Evolutionary conservation across 2,113 vertebrate genomes (phyloP).

Genomic region (Salvelinus alpinus): DNA sequence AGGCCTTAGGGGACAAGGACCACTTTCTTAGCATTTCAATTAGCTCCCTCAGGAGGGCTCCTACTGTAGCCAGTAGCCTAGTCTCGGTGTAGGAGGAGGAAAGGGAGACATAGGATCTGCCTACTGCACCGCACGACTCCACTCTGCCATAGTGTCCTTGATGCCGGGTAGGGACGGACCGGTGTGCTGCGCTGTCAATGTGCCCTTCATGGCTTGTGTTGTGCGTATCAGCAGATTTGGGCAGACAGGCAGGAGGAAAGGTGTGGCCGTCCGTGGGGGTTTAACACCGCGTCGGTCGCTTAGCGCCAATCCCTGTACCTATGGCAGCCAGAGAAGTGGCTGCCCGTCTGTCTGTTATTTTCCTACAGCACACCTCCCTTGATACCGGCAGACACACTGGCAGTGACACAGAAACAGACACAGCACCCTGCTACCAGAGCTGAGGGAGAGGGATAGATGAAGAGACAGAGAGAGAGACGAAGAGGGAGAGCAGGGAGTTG

Average conservation of each 20-base stretch:
- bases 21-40: conserved; percentile 46
- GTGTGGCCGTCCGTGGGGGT: conserved; percentile 11
- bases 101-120: neutral
- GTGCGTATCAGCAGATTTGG: conserved; percentile 38
- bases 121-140: neutral
- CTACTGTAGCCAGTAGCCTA: neutral
- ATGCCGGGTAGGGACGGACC: neutral
- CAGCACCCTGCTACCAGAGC: neutral
- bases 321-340: too few relatives aligned
- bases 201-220: conserved; percentile 16
- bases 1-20: conserved; percentile 40
- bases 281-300: neutral
- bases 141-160: neutral
- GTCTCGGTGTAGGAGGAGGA: neutral
- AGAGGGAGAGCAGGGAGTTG: conserved; percentile 15
- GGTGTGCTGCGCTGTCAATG: neutral
- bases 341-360: too few relatives aligned
- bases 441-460: neutral
- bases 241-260: neutral
- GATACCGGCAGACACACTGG: neutral
- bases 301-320: too few relatives aligned
- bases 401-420: neutral
- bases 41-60: conserved; percentile 14
- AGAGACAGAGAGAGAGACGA: conserved; percentile 5
- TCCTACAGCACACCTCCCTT: neutral